These are phyloP conservation scores for Semnornis frantzii DNA, from an alignment of 2,113 vertebrate species.

Conservation along the genomic window DNA sequence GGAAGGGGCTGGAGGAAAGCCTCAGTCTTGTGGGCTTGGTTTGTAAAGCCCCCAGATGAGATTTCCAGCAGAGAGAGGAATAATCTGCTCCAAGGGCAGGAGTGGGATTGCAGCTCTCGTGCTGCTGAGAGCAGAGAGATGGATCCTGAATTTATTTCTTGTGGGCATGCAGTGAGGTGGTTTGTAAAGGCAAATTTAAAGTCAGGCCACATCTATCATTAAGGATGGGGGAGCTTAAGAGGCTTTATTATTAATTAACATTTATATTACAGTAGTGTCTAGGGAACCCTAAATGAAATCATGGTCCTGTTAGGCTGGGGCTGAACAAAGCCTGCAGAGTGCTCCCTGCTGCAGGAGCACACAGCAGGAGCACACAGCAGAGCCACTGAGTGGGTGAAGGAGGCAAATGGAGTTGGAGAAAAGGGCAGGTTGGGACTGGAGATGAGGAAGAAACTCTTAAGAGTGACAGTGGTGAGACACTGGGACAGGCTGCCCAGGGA, in stretches of 20 bases:
- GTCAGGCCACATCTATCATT: not conserved
- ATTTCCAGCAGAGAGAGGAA: not conserved
- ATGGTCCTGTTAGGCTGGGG: not conserved
- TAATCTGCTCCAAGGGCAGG: not conserved
- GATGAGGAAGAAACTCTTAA: too few relatives aligned
- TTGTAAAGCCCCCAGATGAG: not conserved
- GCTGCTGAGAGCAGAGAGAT: not conserved
- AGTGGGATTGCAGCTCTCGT: not conserved
- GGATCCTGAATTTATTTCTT: not conserved
- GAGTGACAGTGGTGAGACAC: too few relatives aligned
- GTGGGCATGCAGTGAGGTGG: not conserved
- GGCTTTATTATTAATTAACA: conserved; percentile 7
- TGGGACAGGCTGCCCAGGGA: too few relatives aligned
- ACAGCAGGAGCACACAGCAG: too few relatives aligned
- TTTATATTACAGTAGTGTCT: not conserved
- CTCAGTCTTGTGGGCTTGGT: not conserved
- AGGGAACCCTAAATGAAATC: not conserved
- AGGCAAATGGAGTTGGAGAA: not conserved
- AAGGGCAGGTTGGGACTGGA: too few relatives aligned
- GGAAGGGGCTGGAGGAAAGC: not conserved
- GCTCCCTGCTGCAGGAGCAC: not conserved
- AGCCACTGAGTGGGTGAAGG: too few relatives aligned
- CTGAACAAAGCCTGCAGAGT: rapidly evolving
- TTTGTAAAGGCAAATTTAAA: not conserved
- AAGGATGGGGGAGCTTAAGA: not conserved